These are phyloP conservation scores for Pedetes capensis DNA, from an alignment of 2,113 vertebrate species.

Conservation along the genomic window DNA sequence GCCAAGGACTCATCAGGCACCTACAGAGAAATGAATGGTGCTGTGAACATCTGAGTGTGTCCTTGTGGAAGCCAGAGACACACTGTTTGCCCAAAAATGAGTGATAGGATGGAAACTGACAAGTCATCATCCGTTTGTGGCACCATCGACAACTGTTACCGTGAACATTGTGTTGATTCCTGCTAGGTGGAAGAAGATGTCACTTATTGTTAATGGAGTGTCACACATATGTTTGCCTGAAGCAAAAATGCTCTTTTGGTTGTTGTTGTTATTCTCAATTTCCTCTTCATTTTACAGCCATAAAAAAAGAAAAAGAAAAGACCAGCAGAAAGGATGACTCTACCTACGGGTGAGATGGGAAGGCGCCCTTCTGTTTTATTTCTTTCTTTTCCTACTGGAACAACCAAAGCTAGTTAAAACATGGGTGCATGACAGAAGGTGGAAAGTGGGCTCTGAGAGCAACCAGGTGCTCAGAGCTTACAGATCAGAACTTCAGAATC, in stretches of 20 bases:
- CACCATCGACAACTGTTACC: not conserved
- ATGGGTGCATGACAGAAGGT: not conserved
- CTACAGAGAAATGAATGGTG: not conserved
- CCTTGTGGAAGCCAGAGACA: conserved; percentile 16
- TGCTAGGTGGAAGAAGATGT: conserved; percentile 57
- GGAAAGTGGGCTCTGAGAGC: not conserved
- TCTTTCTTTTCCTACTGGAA: not conserved
- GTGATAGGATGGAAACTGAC: conserved; percentile 50
- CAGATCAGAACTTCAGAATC: not conserved
- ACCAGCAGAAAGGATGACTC: conserved; percentile 73
- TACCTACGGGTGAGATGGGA: not conserved
- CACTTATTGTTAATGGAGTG: conserved; percentile 68
- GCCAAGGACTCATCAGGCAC: not conserved
- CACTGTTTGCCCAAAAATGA: conserved; percentile 11
- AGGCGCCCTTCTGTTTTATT: not conserved
- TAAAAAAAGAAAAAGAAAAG: conserved; percentile 60
- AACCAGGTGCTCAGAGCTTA: not conserved
- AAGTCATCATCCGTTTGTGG: conserved; percentile 55
- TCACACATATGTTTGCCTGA: conserved; percentile 67
- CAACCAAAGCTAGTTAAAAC: not conserved
- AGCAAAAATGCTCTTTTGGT: conserved; percentile 71
- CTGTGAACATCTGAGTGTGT: not conserved
- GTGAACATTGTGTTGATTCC: conserved; percentile 49
- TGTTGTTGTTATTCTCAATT: conserved; percentile 43
- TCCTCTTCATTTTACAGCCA: conserved; percentile 63